A percentile compares a stretch with the other conserved stretches of the same genome.
phyloP scores from a whole-genome alignment of 1,140 invertebrate species.

The Drosophila bipectinata region DNA sequence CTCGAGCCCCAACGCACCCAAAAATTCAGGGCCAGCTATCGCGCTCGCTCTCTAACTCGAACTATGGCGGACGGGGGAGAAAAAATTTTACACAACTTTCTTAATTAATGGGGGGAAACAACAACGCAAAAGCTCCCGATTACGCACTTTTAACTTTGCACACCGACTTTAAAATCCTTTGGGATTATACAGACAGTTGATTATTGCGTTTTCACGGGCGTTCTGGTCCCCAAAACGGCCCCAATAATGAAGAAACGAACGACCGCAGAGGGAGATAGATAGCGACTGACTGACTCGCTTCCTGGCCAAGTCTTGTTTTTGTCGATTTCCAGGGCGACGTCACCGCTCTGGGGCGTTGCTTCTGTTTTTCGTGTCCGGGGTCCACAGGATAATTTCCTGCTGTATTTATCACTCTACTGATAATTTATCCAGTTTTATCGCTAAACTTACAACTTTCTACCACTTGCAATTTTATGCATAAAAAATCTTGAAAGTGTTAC shows the following conservation, averaged over 20 bases:
- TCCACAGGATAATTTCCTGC: not conserved
- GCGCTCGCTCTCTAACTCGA: constrained; percentile 56
- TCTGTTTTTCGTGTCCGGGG: constrained; percentile 1
- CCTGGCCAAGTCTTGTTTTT: constrained; percentile 60
- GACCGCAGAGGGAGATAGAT: constrained; percentile 66
- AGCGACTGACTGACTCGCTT: constrained; percentile 59
- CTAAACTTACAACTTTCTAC: constrained; percentile 48
- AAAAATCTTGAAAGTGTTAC: constrained; percentile 15
- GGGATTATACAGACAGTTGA: constrained; percentile 17
- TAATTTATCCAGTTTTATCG: constrained; percentile 21
- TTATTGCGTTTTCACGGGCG: constrained; percentile 56
- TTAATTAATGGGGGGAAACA: constrained; percentile 69
- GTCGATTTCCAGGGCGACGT: constrained; percentile 45
- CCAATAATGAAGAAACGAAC: constrained; percentile 63
- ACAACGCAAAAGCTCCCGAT: constrained; percentile 45
- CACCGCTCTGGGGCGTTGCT: constrained; percentile 32
- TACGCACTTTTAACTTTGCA: constrained; percentile 58
- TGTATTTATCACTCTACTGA: constrained; percentile 1
- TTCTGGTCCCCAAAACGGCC: constrained; percentile 56
- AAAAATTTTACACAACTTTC: constrained; percentile 80
- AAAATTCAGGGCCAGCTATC: constrained; percentile 68
- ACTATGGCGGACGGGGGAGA: constrained; percentile 67
- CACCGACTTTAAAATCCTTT: constrained; percentile 28
- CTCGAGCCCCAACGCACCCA: constrained; percentile 65
- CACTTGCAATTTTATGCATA: constrained; percentile 22